Percentiles rank a stretch among this genome's conserved stretches.
Evolutionary conservation across 2,888 invertebrate species (phyloP).

Genomic region (Scaptomyza tumidula): DNA sequence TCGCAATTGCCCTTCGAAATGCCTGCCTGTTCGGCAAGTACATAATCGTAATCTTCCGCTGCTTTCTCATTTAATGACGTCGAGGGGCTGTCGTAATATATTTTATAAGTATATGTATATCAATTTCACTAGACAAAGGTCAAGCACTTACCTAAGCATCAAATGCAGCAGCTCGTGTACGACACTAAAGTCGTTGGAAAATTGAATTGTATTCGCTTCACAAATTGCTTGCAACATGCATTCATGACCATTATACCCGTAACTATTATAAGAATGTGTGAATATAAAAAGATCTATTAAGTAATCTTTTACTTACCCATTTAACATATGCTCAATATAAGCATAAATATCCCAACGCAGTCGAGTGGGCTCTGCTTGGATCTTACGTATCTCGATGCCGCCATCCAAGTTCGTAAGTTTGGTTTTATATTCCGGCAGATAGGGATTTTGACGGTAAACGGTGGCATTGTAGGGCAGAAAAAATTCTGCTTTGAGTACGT

Average conservation of each 20-base stretch:
- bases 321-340: slow-evolving; percentile 66
- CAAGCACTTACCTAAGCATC: slow-evolving; percentile 65
- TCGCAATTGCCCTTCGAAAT: slow-evolving; percentile 37
- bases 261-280: slow-evolving; percentile 45
- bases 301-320: slow-evolving; percentile 52
- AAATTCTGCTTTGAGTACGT: slow-evolving; percentile 77
- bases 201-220: slow-evolving; percentile 69
- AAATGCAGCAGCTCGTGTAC: slow-evolving; percentile 76
- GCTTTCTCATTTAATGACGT: slow-evolving; percentile 56
- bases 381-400: slow-evolving; percentile 12
- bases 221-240: slow-evolving; percentile 79
- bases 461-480: slow-evolving; percentile 77
- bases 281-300: not conserved
- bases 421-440: slow-evolving; percentile 74
- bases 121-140: not conserved
- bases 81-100: slow-evolving; percentile 64
- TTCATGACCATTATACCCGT: slow-evolving; percentile 77
- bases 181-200: slow-evolving; percentile 68
- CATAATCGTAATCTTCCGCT: slow-evolving; percentile 41
- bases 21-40: slow-evolving; percentile 57
- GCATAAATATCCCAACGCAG: slow-evolving; percentile 74
- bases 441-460: slow-evolving; percentile 78
- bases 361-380: slow-evolving; percentile 38
- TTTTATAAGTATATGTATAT: not conserved
- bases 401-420: slow-evolving; percentile 8